phyloP scores from a whole-genome alignment of 2,113 vertebrate species.

The Sorex fumeus region DNA sequence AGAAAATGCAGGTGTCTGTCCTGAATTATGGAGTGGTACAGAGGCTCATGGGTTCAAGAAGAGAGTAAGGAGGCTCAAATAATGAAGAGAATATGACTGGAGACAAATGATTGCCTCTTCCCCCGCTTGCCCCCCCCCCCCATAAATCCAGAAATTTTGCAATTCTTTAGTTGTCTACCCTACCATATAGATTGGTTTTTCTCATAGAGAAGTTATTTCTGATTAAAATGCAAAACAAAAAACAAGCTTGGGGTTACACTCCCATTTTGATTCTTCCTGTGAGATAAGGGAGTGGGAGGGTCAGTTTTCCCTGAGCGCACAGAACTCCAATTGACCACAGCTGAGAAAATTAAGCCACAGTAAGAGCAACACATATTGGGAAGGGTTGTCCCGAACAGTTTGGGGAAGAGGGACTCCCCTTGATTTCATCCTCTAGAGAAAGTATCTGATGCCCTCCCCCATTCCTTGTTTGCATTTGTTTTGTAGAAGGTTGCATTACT shows the following conservation, averaged over 20 bases:
- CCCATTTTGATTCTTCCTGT: not conserved
- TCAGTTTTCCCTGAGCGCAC: not conserved
- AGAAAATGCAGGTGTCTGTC: not conserved
- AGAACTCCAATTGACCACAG: not conserved
- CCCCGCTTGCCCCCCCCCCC: too few species aligned
- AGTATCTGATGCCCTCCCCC: not conserved
- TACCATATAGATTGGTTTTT: not conserved
- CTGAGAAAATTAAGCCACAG: not conserved
- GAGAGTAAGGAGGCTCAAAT: not conserved
- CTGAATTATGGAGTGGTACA: not conserved
- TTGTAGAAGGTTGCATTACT: not conserved
- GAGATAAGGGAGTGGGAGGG: not conserved
- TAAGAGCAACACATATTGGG: too few species aligned
- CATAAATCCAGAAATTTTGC: too few species aligned
- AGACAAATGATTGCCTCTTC: too few species aligned
- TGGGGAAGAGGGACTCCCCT: not conserved
- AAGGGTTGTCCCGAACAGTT: too few species aligned
- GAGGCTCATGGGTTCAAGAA: not conserved
- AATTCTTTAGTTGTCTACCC: not conserved
- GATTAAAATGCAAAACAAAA: not conserved
- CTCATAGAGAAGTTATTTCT: not conserved
- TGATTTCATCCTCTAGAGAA: not conserved
- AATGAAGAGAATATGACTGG: too few species aligned
- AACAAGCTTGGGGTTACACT: not conserved
- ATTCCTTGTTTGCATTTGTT: slow-evolving; percentile 41